Evolutionary conservation across 2,888 invertebrate species (phyloP).

Genomic region (Mystacides longicornis): DNA sequence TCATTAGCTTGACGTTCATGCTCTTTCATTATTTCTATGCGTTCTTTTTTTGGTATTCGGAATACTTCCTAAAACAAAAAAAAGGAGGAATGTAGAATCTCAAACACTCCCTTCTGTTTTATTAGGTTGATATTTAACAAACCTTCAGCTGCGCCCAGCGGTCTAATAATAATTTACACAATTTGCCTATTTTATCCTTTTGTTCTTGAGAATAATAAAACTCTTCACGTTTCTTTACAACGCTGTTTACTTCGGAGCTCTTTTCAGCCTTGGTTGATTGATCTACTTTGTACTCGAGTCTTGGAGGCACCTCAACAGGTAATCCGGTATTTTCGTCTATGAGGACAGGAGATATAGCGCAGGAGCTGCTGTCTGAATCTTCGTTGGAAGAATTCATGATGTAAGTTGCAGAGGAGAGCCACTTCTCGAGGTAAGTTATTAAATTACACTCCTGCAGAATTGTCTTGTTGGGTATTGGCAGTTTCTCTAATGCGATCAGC

Average conservation of each 20-base stretch:
- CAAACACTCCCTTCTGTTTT: too few species aligned
- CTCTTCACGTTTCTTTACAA: slow-evolving; percentile 21
- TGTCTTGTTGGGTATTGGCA: slow-evolving; percentile 91
- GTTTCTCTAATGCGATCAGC: slow-evolving; percentile 69
- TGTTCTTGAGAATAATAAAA: slow-evolving; percentile 32
- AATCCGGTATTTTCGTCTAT: slow-evolving; percentile 45
- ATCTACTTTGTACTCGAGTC: slow-evolving; percentile 21
- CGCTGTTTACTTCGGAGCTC: slow-evolving; percentile 11
- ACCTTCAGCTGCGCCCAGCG: slow-evolving; percentile 67
- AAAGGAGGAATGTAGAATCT: too few species aligned
- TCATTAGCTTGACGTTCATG: slow-evolving; percentile 86
- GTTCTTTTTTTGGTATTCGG: slow-evolving; percentile 88
- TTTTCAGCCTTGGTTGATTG: slow-evolving; percentile 25
- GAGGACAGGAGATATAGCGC: slow-evolving; percentile 33
- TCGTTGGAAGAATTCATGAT: slow-evolving; percentile 25
- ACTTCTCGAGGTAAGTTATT: slow-evolving; percentile 73
- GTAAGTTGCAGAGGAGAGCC: slow-evolving; percentile 52
- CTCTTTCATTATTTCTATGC: slow-evolving; percentile 91
- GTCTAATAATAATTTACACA: slow-evolving; percentile 57
- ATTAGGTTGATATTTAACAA: slow-evolving; percentile 20
- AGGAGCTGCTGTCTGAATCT: slow-evolving; percentile 24
- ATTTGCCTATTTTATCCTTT: slow-evolving; percentile 48
- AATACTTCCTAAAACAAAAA: slow-evolving; percentile 59
- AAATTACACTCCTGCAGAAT: slow-evolving; percentile 90
- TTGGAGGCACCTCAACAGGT: slow-evolving; percentile 35